Conservation (phyloP, 2,113 vertebrate genomes). For the Melanostigma gelatinosum region DNA sequence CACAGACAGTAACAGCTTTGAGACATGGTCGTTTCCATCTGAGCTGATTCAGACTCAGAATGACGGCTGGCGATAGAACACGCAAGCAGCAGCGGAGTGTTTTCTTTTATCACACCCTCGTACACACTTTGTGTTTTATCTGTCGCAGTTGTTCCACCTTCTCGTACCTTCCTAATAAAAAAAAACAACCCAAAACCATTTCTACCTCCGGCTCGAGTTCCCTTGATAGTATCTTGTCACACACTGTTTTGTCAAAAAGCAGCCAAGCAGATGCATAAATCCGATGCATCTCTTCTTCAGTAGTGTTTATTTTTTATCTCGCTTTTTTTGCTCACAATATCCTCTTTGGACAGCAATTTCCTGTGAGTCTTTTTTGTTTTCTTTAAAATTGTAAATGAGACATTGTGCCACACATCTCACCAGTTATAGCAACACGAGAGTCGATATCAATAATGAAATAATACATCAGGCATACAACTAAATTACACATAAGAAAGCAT, state of each 20-base stretch:
- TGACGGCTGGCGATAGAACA: constrained; percentile 84
- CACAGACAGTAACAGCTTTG: constrained; percentile 80
- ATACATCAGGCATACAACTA: constrained; percentile 35
- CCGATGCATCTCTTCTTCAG: background rate
- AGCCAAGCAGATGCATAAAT: constrained; percentile 18
- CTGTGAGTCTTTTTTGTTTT: background rate
- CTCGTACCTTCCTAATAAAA: background rate
- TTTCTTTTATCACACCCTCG: constrained; percentile 34
- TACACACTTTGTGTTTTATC: constrained; percentile 64
- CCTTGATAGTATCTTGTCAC: background rate
- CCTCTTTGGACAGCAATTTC: constrained; percentile 9
- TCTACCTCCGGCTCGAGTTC: constrained; percentile 7
- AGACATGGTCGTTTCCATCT: constrained; percentile 84
- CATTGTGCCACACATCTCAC: constrained; percentile 30
- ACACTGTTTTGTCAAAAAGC: constrained; percentile 19
- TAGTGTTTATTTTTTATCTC: background rate
- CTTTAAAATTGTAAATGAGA: constrained; percentile 14
- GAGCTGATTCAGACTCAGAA: constrained; percentile 75
- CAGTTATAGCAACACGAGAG: constrained; percentile 48
- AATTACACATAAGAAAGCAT: constrained; percentile 43
- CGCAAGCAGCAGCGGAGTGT: constrained; percentile 70
- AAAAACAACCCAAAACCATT: constrained; percentile 16
- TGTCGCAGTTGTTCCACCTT: constrained; percentile 28
- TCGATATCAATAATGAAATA: constrained; percentile 24
- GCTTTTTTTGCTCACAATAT: background rate